Percentiles rank a stretch among this genome's conserved stretches.
phyloP scores from a whole-genome alignment of 92 coral and sea anemone species.

The Umimayanthus kanabou region DNA sequence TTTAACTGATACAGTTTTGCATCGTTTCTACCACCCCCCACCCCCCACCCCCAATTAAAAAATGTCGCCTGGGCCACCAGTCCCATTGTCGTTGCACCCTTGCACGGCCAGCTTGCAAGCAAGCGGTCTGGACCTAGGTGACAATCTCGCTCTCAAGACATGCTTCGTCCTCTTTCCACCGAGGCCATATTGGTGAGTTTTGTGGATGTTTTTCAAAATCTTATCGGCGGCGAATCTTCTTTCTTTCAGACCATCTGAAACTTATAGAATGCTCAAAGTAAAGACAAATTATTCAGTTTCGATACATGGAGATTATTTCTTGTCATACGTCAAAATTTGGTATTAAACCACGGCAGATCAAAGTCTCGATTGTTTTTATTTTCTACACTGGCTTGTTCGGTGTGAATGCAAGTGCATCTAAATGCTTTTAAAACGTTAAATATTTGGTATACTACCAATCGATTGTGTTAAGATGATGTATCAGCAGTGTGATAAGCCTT shows the following conservation, averaged over 20 bases:
- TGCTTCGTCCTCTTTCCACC: slow-evolving; percentile 72
- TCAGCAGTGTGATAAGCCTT: background rate
- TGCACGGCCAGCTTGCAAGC: slow-evolving; percentile 22
- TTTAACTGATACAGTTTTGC: too few relatives aligned
- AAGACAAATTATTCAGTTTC: background rate
- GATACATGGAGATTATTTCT: slow-evolving; percentile 9
- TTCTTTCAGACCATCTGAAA: slow-evolving; percentile 39
- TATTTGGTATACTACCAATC: slow-evolving; percentile 25
- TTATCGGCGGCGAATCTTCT: slow-evolving; percentile 37
- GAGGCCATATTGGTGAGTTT: slow-evolving; percentile 98
- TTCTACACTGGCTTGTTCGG: background rate
- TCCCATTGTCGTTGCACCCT: slow-evolving; percentile 5
- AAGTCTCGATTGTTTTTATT: background rate
- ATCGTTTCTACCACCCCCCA: background rate
- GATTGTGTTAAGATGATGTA: background rate
- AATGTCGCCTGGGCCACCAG: too few relatives aligned
- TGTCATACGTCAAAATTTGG: background rate
- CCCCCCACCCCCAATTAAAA: too few relatives aligned
- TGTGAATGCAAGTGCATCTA: background rate
- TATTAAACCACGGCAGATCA: background rate
- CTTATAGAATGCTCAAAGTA: background rate
- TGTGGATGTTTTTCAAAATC: background rate
- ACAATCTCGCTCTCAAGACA: slow-evolving; percentile 55
- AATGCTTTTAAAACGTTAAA: background rate
- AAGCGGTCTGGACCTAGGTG: slow-evolving; percentile 51